Conservation (phyloP, 2,888 invertebrate species). For the Parascotia fuliginaria region DNA sequence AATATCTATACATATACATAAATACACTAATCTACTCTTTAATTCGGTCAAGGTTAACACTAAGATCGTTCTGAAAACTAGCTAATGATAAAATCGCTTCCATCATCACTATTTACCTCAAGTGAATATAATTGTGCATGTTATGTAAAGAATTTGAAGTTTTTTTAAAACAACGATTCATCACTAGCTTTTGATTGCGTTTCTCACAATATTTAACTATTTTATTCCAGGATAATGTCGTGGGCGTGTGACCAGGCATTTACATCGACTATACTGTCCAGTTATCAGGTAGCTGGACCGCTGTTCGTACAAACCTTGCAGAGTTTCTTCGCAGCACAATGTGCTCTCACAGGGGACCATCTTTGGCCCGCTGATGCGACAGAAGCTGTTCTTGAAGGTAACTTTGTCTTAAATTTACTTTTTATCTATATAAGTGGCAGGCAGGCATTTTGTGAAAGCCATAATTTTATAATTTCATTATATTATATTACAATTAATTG, state of each 20-base stretch:
- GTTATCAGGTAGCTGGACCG: conserved; percentile 64
- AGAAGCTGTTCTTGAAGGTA: conserved; percentile 59
- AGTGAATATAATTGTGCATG: no score
- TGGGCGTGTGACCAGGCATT: conserved; percentile 56
- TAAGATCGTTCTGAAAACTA: no score
- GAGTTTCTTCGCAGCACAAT: conserved; percentile 85
- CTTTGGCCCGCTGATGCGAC: conserved; percentile 83
- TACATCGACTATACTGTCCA: conserved; percentile 47
- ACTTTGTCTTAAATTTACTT: background rate
- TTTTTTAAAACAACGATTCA: background rate
- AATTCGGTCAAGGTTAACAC: no score
- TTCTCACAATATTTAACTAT: background rate
- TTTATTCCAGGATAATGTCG: conserved; percentile 50
- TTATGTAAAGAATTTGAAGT: no score
- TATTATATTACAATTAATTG: no score
- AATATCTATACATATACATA: no score
- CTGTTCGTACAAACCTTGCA: conserved; percentile 86
- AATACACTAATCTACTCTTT: no score
- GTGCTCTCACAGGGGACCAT: conserved; percentile 60
- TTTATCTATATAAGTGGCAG: no score
- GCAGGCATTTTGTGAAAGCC: no score
- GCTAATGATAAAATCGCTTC: no score
- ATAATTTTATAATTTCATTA: no score
- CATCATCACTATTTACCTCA: no score
- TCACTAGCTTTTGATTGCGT: background rate